Percentiles rank a stretch among this genome's conserved stretches.
These are phyloP conservation scores for Aculops lycopersici DNA, from an alignment of 1,140 invertebrate genomes.

Conservation along the genomic window DNA sequence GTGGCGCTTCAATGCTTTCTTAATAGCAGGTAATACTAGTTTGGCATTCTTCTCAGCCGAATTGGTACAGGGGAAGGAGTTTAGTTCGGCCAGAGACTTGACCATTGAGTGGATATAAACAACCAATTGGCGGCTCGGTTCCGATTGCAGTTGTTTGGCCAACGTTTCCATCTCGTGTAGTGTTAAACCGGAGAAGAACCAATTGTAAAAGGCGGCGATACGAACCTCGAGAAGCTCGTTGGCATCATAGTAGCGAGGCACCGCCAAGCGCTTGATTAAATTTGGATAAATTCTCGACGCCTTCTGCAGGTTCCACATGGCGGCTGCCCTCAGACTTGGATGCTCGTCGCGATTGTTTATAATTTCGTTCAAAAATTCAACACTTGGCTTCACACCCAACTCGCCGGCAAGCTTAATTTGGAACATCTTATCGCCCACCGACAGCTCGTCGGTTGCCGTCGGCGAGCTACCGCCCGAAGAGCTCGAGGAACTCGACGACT, in stretches of 20 bases:
- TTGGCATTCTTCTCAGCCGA: neutral
- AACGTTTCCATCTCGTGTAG: slow-evolving; percentile 7
- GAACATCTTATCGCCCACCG: neutral
- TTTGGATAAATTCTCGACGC: slow-evolving; percentile 5
- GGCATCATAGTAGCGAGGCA: slow-evolving; percentile 7
- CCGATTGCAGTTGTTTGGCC: slow-evolving; percentile 3
- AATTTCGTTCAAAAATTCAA: neutral
- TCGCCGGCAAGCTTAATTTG: neutral
- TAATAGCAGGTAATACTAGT: neutral
- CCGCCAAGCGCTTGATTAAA: slow-evolving; percentile 1
- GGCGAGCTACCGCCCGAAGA: too few species aligned
- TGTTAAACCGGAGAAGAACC: slow-evolving; percentile 1
- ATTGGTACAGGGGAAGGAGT: neutral
- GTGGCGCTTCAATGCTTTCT: neutral
- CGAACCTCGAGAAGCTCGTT: slow-evolving; percentile 7
- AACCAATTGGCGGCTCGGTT: slow-evolving; percentile 4
- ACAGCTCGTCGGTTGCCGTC: neutral
- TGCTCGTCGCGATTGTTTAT: slow-evolving; percentile 4
- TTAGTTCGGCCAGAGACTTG: neutral
- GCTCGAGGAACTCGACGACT: too few species aligned
- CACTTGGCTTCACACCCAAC: neutral
- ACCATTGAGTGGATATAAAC: slow-evolving; percentile 6
- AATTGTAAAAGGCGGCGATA: slow-evolving; percentile 5
- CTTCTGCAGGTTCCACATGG: slow-evolving; percentile 4
- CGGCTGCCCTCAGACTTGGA: neutral